These are phyloP conservation scores for Pollenia griseotomentosa DNA, from an alignment of 2,888 invertebrate genomes.

Conservation along the genomic window DNA sequence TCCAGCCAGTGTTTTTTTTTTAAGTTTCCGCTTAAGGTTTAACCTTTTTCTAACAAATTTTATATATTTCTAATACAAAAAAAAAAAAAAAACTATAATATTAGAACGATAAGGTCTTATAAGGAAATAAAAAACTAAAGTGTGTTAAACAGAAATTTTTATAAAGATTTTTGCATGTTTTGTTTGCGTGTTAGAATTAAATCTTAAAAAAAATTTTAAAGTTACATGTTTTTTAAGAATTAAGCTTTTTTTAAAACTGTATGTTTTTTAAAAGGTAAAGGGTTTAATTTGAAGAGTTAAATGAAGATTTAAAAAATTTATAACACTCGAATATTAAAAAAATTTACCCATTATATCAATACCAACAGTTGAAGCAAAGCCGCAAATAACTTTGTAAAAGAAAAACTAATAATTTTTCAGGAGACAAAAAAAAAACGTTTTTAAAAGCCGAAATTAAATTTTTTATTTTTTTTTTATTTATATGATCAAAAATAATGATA, in stretches of 20 bases:
- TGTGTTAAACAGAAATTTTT: not conserved
- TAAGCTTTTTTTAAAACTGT: not conserved
- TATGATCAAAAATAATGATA: too few species aligned
- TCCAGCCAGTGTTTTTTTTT: conserved; percentile 20
- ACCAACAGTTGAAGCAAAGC: too few species aligned
- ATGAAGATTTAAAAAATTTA: not conserved
- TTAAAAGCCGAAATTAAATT: too few species aligned
- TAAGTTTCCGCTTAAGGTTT: conserved; percentile 35
- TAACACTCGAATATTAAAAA: conserved; percentile 4
- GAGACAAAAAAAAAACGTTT: too few species aligned
- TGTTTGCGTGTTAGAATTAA: conserved; percentile 41
- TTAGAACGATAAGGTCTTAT: conserved; percentile 30
- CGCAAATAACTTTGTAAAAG: too few species aligned
- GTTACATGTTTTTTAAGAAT: conserved; percentile 21
- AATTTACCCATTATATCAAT: too few species aligned
- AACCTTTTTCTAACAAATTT: not conserved
- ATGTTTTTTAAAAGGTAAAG: conserved; percentile 48
- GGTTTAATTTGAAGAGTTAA: conserved; percentile 11
- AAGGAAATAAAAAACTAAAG: conserved; percentile 13
- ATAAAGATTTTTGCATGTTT: conserved; percentile 53
- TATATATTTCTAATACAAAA: conserved; percentile 15
- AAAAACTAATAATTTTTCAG: too few species aligned
- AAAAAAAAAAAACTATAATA: not conserved
- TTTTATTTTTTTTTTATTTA: too few species aligned
- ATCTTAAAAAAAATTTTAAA: not conserved